Conservation (phyloP, 2,888 invertebrate species). For the Ophioninae sp. region DNA sequence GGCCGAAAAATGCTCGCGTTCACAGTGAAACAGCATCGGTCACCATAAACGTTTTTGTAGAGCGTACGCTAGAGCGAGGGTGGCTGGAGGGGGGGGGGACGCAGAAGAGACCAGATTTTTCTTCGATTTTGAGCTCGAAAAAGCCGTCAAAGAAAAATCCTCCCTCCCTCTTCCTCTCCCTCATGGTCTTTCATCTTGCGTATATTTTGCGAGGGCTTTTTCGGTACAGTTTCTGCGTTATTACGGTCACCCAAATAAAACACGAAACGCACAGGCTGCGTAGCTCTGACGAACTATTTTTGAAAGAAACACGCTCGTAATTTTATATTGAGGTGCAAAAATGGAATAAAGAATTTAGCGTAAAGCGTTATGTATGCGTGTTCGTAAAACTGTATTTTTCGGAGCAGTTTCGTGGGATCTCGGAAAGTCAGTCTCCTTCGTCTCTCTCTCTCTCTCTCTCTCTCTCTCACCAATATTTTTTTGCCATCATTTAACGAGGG, state of each 20-base stretch:
- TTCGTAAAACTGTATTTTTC: constrained; percentile 50
- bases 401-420: neutral
- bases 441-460: neutral
- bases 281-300: constrained; percentile 71
- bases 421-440: neutral
- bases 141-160: constrained; percentile 47
- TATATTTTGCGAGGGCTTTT: constrained; percentile 65
- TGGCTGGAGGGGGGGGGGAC: too few species aligned
- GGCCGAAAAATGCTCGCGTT: constrained; percentile 44
- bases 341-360: constrained; percentile 53
- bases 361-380: neutral
- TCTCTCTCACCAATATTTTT: constrained; percentile 29
- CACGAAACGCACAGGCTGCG: constrained; percentile 46
- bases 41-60: constrained; percentile 75
- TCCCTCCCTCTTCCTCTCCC: constrained; percentile 6
- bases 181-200: constrained; percentile 36
- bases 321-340: constrained; percentile 72
- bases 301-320: constrained; percentile 72
- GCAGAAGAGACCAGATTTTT: constrained; percentile 70
- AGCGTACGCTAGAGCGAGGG: constrained; percentile 50
- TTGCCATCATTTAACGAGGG: constrained; percentile 34
- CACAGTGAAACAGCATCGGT: constrained; percentile 56
- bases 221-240: constrained; percentile 78
- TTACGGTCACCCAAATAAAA: constrained; percentile 80
- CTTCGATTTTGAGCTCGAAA: constrained; percentile 53